phyloP scores from a whole-genome alignment of 2,888 invertebrate species.

The Chaitophorus viminalis region DNA sequence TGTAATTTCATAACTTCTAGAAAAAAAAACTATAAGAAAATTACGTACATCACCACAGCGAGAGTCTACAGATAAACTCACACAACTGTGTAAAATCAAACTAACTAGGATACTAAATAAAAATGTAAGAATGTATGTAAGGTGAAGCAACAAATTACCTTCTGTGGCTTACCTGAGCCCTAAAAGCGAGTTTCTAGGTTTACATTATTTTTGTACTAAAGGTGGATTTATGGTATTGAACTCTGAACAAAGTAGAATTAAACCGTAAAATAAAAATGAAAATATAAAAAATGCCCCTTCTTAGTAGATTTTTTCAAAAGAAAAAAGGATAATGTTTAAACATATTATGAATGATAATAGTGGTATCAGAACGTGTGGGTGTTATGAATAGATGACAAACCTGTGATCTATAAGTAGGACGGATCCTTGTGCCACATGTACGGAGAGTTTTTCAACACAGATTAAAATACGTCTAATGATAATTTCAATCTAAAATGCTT shows the following conservation, averaged over 20 bases:
- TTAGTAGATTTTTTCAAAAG: slow-evolving; percentile 24
- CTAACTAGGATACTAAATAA: slow-evolving; percentile 22
- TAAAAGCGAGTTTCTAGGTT: neutral
- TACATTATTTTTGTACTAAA: slow-evolving; percentile 42
- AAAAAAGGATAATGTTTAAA: slow-evolving; percentile 27
- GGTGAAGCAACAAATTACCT: slow-evolving; percentile 36
- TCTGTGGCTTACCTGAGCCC: slow-evolving; percentile 27
- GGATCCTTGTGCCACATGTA: slow-evolving; percentile 61
- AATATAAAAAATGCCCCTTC: slow-evolving; percentile 31
- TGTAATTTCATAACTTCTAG: slow-evolving; percentile 22
- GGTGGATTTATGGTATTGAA: slow-evolving; percentile 36
- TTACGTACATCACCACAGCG: neutral
- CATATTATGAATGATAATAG: slow-evolving; percentile 7
- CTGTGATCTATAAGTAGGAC: slow-evolving; percentile 57
- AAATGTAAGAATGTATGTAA: neutral
- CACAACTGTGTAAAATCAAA: slow-evolving; percentile 33
- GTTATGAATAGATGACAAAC: slow-evolving; percentile 58
- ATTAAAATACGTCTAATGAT: slow-evolving; percentile 18
- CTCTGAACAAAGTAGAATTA: slow-evolving; percentile 4
- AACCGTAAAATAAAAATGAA: slow-evolving; percentile 30
- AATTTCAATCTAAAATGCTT: slow-evolving; percentile 34
- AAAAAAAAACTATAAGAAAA: neutral
- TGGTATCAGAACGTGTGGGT: slow-evolving; percentile 46
- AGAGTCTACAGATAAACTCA: neutral
- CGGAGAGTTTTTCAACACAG: slow-evolving; percentile 18